These are phyloP conservation scores for Esox masquinongy DNA, from an alignment of 2,797 vertebrate species.

Conservation along the genomic window DNA sequence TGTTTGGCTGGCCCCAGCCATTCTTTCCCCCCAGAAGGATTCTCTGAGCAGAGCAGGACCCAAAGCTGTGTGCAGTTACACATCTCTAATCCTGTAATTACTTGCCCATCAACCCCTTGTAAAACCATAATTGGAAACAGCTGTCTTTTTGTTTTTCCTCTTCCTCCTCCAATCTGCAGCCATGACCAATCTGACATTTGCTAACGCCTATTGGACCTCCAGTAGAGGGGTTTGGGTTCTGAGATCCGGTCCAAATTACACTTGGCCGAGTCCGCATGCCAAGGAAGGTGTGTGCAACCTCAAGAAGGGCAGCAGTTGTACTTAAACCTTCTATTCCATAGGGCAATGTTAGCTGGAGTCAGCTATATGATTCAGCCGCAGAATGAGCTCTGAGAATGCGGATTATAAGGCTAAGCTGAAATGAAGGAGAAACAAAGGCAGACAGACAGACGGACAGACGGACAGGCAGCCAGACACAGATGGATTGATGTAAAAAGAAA, in stretches of 20 bases:
- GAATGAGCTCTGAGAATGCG: constrained; percentile 27
- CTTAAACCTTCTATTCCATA: constrained; percentile 48
- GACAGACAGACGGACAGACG: constrained; percentile 11
- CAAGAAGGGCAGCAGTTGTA: constrained; percentile 26
- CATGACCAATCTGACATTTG: constrained; percentile 68
- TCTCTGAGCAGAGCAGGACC: constrained; percentile 64
- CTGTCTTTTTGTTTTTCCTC: constrained; percentile 74
- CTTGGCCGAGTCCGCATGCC: constrained; percentile 43
- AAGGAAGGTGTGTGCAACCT: constrained; percentile 16
- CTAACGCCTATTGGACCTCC: constrained; percentile 64
- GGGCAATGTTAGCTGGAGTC: constrained; percentile 32
- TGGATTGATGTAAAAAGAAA: not conserved
- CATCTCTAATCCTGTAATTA: constrained; percentile 79
- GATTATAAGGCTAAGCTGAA: constrained; percentile 15
- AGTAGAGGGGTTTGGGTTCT: constrained; percentile 26
- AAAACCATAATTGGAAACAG: constrained; percentile 78
- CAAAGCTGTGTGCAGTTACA: constrained; percentile 73
- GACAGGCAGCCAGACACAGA: constrained; percentile 7
- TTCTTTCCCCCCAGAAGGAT: constrained; percentile 57
- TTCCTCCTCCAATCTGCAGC: constrained; percentile 58
- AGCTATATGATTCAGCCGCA: constrained; percentile 37
- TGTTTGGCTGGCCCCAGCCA: constrained; percentile 52
- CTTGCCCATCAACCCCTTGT: constrained; percentile 75
- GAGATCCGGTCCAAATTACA: constrained; percentile 49
- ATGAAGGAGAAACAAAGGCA: constrained; percentile 30